A percentile compares a stretch with the other conserved stretches of the same genome.
Conservation (phyloP, 1,140 invertebrate genomes). For the Drosophila bocqueti region DNA sequence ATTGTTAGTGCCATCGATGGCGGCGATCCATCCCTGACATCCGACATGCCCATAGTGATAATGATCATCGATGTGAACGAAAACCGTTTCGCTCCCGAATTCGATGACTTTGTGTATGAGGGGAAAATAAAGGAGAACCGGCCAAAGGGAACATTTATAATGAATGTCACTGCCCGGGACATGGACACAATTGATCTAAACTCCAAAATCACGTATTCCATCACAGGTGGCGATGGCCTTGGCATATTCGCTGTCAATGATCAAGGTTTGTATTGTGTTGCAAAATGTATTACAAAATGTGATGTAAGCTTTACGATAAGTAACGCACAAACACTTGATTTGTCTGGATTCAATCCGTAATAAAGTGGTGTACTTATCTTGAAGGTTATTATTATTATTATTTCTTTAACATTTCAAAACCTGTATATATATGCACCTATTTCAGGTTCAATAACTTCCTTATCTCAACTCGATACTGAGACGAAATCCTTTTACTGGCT, state of each 20-base stretch:
- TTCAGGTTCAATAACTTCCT: constrained; percentile 93
- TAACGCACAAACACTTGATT: neutral
- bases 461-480: constrained; percentile 94
- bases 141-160: constrained; percentile 90
- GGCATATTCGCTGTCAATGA: constrained; percentile 96
- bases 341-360: neutral
- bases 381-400: neutral
- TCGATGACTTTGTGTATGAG: constrained; percentile 92
- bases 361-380: neutral
- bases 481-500: constrained; percentile 95
- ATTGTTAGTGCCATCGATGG: constrained; percentile 93
- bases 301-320: neutral
- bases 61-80: constrained; percentile 98
- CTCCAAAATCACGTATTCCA: constrained; percentile 93
- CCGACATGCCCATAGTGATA: constrained; percentile 92
- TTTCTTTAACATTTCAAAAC: neutral
- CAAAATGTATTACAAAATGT: neutral
- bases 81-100: constrained; percentile 93
- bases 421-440: constrained; percentile 57
- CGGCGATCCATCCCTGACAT: constrained; percentile 90
- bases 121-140: constrained; percentile 91
- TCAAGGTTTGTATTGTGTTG: constrained; percentile 89
- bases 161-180: constrained; percentile 92
- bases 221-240: constrained; percentile 94
- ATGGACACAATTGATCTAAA: constrained; percentile 91